Evolutionary conservation across 2,113 vertebrate species (phyloP).

Genomic region (Riparia riparia): DNA sequence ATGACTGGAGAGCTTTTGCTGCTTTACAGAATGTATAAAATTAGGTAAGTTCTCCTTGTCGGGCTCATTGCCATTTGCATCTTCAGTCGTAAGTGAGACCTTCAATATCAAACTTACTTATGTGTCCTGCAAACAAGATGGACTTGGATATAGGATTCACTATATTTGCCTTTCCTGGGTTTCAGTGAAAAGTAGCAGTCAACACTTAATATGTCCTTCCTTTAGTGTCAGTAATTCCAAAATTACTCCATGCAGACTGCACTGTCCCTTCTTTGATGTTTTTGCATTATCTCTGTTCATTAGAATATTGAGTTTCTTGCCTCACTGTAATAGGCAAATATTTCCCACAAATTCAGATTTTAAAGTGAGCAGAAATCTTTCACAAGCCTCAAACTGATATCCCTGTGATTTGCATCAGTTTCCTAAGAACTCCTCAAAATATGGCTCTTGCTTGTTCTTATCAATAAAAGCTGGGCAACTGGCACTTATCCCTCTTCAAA

Average conservation of each 20-base stretch:
- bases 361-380: neutral
- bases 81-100: neutral
- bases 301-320: neutral
- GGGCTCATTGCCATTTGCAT: fast-evolving
- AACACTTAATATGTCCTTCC: neutral
- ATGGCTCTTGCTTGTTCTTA: neutral
- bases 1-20: neutral
- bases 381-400: neutral
- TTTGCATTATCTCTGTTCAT: neutral
- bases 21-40: neutral
- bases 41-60: neutral
- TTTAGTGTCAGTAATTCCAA: neutral
- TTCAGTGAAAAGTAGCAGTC: neutral
- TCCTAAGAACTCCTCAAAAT: neutral
- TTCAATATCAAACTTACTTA: neutral
- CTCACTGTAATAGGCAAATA: neutral
- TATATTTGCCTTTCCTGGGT: neutral
- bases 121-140: too few species aligned
- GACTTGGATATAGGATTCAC: fast-evolving
- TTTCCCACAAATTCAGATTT: neutral
- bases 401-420: neutral
- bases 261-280: neutral
- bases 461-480: constrained; percentile 3
- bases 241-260: neutral
- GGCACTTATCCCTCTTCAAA: neutral